Conservation (phyloP, 2,113 vertebrate genomes). For the Cercocebus atys region DNA sequence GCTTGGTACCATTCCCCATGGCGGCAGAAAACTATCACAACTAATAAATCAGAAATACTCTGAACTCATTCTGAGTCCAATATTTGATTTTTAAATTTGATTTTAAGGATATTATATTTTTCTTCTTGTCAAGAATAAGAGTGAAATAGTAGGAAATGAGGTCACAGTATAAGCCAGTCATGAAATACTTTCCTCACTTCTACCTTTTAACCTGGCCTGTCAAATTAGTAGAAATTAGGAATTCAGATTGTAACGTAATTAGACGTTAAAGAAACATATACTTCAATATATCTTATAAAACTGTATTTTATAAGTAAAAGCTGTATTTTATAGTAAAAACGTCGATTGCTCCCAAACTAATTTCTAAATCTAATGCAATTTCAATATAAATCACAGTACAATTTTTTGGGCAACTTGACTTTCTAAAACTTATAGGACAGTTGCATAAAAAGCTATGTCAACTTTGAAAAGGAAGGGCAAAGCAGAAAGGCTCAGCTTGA, state of each 20-base stretch:
- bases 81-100: conserved; percentile 26
- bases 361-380: neutral
- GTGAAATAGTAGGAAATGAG: conserved; percentile 10
- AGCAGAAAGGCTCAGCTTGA: neutral
- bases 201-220: neutral
- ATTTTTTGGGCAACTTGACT: neutral
- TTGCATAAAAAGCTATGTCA: neutral
- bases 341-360: neutral
- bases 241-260: neutral
- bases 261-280: neutral
- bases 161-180: neutral
- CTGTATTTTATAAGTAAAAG: neutral
- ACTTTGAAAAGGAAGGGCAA: neutral
- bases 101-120: neutral
- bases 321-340: neutral
- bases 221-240: conserved; percentile 27
- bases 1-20: neutral
- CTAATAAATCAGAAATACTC: neutral
- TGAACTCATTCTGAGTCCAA: neutral
- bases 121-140: conserved; percentile 18
- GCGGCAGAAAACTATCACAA: conserved; percentile 15
- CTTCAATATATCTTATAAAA: neutral
- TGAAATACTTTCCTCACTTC: conserved; percentile 1
- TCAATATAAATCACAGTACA: neutral
- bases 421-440: neutral